phyloP scores from a whole-genome alignment of 1,140 invertebrate species.

The Drosophila auraria region DNA sequence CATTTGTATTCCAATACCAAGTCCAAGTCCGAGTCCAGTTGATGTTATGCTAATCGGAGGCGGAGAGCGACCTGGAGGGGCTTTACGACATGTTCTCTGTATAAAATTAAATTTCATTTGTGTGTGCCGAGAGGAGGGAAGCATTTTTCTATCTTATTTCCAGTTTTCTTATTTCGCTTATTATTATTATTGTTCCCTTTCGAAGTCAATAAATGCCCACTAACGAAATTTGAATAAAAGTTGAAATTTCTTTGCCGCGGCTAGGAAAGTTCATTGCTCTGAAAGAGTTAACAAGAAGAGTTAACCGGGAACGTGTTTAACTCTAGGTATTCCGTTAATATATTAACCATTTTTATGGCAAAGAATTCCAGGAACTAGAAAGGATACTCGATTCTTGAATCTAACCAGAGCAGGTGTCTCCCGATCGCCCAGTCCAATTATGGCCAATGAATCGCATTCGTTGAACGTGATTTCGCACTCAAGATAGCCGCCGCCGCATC shows the following conservation, averaged over 20 bases:
- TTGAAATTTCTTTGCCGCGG: slow-evolving; percentile 53
- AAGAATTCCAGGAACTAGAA: slow-evolving; percentile 53
- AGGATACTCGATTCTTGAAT: slow-evolving; percentile 49
- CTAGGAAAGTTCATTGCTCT: slow-evolving; percentile 70
- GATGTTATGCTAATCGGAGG: slow-evolving; percentile 76
- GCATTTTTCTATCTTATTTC: slow-evolving; percentile 66
- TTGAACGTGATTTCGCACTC: slow-evolving; percentile 73
- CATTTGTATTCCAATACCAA: slow-evolving; percentile 45
- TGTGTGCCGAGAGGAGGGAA: slow-evolving; percentile 46
- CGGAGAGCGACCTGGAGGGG: slow-evolving; percentile 34
- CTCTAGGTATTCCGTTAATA: background rate
- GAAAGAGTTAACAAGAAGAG: background rate
- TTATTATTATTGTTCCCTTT: slow-evolving; percentile 65
- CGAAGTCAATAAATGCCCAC: slow-evolving; percentile 56
- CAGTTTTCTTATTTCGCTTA: slow-evolving; percentile 65
- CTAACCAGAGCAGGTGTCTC: slow-evolving; percentile 36
- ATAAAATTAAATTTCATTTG: slow-evolving; percentile 78
- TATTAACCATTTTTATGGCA: background rate
- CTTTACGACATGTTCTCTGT: slow-evolving; percentile 75
- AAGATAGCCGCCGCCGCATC: slow-evolving; percentile 48
- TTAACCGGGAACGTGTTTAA: background rate
- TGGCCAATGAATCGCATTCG: slow-evolving; percentile 36
- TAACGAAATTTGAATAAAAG: slow-evolving; percentile 65
- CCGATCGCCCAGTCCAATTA: slow-evolving; percentile 46
- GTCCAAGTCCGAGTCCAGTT: slow-evolving; percentile 57